These are phyloP conservation scores for Psylliodes chrysocephalus DNA, from an alignment of 2,888 invertebrate species.

Conservation along the genomic window DNA sequence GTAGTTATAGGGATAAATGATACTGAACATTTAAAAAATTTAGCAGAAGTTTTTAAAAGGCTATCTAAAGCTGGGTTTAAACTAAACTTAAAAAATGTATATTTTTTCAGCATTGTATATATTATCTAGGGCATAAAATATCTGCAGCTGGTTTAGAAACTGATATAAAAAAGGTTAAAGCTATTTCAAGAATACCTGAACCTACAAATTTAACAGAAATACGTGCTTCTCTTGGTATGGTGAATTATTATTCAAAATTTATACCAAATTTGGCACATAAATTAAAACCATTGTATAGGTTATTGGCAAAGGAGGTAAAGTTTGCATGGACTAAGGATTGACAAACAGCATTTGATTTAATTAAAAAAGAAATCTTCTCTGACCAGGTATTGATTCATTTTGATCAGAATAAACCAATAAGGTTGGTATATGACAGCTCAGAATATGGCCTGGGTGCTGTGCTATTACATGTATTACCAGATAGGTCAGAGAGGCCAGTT, in stretches of 20 bases:
- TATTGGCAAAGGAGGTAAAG: not conserved
- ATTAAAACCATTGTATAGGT: too few relatives aligned
- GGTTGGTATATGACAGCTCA: slow-evolving; percentile 22
- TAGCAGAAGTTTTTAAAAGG: slow-evolving; percentile 24
- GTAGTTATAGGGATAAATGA: slow-evolving; percentile 36
- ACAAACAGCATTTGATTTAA: slow-evolving; percentile 18
- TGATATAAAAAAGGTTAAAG: too few relatives aligned
- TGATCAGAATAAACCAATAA: too few relatives aligned
- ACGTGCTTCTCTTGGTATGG: too few relatives aligned
- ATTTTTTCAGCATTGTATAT: slow-evolving; percentile 28
- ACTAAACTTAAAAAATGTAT: slow-evolving; percentile 27
- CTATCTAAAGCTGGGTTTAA: too few relatives aligned
- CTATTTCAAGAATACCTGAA: not conserved
- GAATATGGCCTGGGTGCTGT: slow-evolving; percentile 25
- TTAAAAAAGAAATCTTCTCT: too few relatives aligned
- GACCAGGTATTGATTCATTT: too few relatives aligned
- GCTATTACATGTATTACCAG: slow-evolving; percentile 32
- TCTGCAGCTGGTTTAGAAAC: too few relatives aligned
- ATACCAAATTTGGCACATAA: too few relatives aligned
- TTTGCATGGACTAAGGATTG: slow-evolving; percentile 47
- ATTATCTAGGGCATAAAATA: slow-evolving; percentile 13
- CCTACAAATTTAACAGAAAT: slow-evolving; percentile 31
- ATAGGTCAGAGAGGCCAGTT: slow-evolving; percentile 39
- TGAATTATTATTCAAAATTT: too few relatives aligned
- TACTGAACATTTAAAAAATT: slow-evolving; percentile 32